Percentiles rank a stretch among this genome's conserved stretches.
Evolutionary conservation across 2,888 invertebrate genomes (phyloP).

Genomic region (Aquatica leii): DNA sequence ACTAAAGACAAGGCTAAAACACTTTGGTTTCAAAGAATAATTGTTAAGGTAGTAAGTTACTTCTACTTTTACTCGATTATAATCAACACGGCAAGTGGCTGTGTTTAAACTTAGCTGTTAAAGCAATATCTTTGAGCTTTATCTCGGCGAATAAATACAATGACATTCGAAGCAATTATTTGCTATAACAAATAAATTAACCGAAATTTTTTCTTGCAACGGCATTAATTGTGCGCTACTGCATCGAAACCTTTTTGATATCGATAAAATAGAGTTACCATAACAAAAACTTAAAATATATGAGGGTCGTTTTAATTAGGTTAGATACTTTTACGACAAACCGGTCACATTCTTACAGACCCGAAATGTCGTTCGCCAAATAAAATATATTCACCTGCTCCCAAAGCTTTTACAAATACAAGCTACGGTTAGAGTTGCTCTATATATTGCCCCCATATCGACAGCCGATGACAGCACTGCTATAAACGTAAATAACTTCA

Average conservation of each 20-base stretch:
- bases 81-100: constrained; percentile 12
- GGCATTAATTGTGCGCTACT: not conserved
- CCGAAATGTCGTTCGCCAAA: constrained; percentile 40
- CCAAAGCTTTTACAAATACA: constrained; percentile 43
- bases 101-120: constrained; percentile 7
- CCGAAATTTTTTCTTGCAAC: no score
- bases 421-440: constrained; percentile 41
- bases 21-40: no score
- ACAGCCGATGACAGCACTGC: constrained; percentile 47
- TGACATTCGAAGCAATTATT: no score
- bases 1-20: no score
- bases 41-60: no score
- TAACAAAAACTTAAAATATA: constrained; percentile 32
- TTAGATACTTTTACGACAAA: constrained; percentile 39
- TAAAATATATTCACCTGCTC: constrained; percentile 41
- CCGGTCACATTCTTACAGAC: constrained; percentile 37
- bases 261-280: constrained; percentile 29
- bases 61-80: constrained; percentile 1
- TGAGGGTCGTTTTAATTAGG: constrained; percentile 36
- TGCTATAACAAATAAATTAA: not conserved
- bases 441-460: constrained; percentile 47
- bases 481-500: constrained; percentile 46
- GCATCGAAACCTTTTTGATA: not conserved
- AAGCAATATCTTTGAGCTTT: constrained; percentile 7
- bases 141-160: not conserved